These are phyloP conservation scores for Chanos chanos DNA, from an alignment of 2,797 vertebrate species.

Conservation along the genomic window DNA sequence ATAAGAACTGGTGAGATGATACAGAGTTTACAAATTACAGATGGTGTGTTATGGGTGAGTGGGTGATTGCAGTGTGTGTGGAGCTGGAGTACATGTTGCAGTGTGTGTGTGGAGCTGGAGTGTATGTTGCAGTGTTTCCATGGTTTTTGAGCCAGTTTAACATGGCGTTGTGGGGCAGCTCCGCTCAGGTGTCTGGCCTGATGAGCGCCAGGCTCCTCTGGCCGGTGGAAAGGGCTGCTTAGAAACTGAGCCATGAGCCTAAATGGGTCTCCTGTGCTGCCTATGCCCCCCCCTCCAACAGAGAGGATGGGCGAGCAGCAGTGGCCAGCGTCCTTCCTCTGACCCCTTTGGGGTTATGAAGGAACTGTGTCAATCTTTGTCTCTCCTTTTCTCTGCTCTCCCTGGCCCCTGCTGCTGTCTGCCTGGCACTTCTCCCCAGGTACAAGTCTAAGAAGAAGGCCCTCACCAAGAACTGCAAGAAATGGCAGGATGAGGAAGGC, in stretches of 20 bases:
- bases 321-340: constrained; percentile 82
- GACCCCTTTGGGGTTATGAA: constrained; percentile 77
- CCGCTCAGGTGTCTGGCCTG: constrained; percentile 87
- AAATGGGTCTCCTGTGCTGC: constrained; percentile 44
- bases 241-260: constrained; percentile 91
- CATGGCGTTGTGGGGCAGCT: constrained; percentile 77
- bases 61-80: accelerated
- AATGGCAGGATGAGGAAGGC: constrained; percentile 96
- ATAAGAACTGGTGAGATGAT: constrained; percentile 91
- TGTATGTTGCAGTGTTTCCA: constrained; percentile 44
- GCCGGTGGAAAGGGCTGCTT: constrained; percentile 89
- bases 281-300: constrained; percentile 39
- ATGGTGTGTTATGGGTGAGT: too few species aligned
- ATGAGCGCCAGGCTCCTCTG: constrained; percentile 99
- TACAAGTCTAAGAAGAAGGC: constrained; percentile 99
- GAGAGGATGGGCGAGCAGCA: constrained; percentile 50
- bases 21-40: accelerated
- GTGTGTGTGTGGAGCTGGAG: constrained; percentile 27
- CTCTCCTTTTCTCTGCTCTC: too few species aligned
- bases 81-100: constrained; percentile 39
- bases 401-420: too few species aligned
- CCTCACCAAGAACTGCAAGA: constrained; percentile 98
- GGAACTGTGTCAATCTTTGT: constrained; percentile 69
- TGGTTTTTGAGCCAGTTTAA: constrained; percentile 56
- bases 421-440: constrained; percentile 71